These are phyloP conservation scores for Meloidogyne hapla DNA, from an alignment of 1,140 invertebrate species.

Conservation along the genomic window DNA sequence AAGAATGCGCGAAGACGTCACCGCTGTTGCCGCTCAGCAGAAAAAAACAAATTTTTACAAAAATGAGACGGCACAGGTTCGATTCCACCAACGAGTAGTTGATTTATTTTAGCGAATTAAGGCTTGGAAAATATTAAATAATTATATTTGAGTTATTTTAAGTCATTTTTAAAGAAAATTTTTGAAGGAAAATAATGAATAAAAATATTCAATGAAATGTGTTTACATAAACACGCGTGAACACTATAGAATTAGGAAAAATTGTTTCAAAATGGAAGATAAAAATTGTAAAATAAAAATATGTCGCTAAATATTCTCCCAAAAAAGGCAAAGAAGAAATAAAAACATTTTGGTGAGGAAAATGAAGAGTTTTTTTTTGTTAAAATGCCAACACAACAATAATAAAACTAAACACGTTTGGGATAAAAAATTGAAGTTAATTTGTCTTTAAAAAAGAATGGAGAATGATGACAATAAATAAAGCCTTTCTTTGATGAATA, in stretches of 20 bases:
- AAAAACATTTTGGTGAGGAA: background rate
- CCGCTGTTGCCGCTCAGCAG: conserved; percentile 1
- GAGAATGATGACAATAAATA: background rate
- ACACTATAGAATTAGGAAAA: too few relatives aligned
- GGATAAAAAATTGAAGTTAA: conserved; percentile 26
- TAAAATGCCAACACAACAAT: conserved; percentile 12
- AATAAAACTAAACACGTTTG: conserved; percentile 18
- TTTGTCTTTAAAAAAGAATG: background rate
- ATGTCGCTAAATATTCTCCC: background rate
- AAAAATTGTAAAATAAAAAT: background rate
- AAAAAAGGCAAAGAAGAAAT: background rate
- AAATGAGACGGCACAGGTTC: background rate
- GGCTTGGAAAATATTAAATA: background rate
- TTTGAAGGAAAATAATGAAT: background rate
- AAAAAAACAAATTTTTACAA: background rate
- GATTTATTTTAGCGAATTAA: background rate
- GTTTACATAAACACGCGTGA: too few relatives aligned
- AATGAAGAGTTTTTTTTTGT: background rate
- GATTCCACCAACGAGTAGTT: background rate
- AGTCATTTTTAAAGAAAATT: conserved; percentile 7
- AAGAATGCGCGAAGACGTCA: conserved; percentile 17
- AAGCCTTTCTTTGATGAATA: background rate
- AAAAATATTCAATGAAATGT: conserved; percentile 8
- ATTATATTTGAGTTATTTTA: background rate
- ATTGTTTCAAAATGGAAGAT: background rate